phyloP scores from a whole-genome alignment of 2,888 invertebrate species.

The Euphydryas editha region DNA sequence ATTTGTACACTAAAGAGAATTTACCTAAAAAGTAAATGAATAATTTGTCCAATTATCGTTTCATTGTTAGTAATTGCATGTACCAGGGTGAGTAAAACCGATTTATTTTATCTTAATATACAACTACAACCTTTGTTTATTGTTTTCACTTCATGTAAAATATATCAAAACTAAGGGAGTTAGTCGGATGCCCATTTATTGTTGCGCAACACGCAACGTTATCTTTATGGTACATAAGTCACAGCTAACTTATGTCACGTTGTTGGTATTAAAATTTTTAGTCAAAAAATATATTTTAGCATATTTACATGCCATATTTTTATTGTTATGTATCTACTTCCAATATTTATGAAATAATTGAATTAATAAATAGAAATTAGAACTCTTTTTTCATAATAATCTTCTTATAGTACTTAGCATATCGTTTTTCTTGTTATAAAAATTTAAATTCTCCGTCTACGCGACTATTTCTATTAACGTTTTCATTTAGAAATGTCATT shows the following conservation, averaged over 20 bases:
- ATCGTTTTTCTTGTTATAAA: not conserved
- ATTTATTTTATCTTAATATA: not conserved
- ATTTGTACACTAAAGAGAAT: not conserved
- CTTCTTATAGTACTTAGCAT: not conserved
- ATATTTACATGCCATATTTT: not conserved
- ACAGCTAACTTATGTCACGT: slow-evolving; percentile 20
- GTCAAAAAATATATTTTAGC: not conserved
- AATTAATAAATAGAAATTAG: too few relatives aligned
- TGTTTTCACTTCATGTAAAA: not conserved
- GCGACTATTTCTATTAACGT: too few relatives aligned
- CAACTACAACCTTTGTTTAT: slow-evolving; percentile 1
- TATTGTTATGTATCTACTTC: not conserved
- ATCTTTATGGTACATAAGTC: slow-evolving; percentile 15
- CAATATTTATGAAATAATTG: too few relatives aligned
- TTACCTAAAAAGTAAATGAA: not conserved
- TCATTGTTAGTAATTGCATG: not conserved
- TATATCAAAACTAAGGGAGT: slow-evolving; percentile 14
- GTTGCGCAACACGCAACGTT: slow-evolving; percentile 24
- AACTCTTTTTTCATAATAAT: too few relatives aligned
- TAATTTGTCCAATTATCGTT: not conserved
- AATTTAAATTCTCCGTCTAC: not conserved
- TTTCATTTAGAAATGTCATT: not conserved
- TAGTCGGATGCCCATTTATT: slow-evolving; percentile 19
- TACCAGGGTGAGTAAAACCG: not conserved
- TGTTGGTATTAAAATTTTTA: slow-evolving; percentile 10